These are phyloP conservation scores for Diadumene lineata DNA, from an alignment of 92 coral and sea anemone genomes.

Conservation along the genomic window DNA sequence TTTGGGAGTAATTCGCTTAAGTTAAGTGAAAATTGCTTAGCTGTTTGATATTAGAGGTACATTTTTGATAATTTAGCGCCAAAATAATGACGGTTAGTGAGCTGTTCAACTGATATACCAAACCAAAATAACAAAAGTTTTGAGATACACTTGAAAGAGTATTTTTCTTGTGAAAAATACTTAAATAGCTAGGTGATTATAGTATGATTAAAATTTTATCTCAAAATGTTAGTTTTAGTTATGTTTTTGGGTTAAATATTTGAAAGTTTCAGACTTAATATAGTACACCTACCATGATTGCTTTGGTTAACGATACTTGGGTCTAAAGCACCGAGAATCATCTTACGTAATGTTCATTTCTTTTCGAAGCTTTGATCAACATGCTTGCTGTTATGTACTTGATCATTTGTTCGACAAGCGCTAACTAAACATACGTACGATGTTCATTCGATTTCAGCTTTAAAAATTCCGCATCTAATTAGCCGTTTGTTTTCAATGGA, in stretches of 20 bases:
- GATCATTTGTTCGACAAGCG: constrained; percentile 2
- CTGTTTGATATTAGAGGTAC: not conserved
- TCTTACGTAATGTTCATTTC: not conserved
- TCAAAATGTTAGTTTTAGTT: too few species aligned
- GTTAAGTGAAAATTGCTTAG: not conserved
- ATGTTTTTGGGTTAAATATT: too few species aligned
- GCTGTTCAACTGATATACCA: not conserved
- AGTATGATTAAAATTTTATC: not conserved
- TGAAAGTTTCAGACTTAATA: too few species aligned
- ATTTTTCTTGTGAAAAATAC: not conserved
- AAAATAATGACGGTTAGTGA: not conserved
- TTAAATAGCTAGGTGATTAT: not conserved
- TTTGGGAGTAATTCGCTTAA: not conserved
- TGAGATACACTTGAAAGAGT: not conserved
- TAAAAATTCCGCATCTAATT: constrained; percentile 19
- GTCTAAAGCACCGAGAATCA: constrained; percentile 24
- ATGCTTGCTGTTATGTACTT: not conserved
- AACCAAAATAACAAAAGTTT: too few species aligned
- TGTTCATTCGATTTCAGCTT: constrained; percentile 12
- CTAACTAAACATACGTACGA: not conserved
- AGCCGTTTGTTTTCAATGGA: constrained; percentile 13
- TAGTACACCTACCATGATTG: constrained; percentile 8
- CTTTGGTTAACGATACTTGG: not conserved
- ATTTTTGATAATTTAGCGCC: not conserved
- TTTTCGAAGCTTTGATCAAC: not conserved